Percentiles rank a stretch among this genome's conserved stretches.
phyloP scores from a whole-genome alignment of 2,797 vertebrate species.

The Myotis findleyi region DNA sequence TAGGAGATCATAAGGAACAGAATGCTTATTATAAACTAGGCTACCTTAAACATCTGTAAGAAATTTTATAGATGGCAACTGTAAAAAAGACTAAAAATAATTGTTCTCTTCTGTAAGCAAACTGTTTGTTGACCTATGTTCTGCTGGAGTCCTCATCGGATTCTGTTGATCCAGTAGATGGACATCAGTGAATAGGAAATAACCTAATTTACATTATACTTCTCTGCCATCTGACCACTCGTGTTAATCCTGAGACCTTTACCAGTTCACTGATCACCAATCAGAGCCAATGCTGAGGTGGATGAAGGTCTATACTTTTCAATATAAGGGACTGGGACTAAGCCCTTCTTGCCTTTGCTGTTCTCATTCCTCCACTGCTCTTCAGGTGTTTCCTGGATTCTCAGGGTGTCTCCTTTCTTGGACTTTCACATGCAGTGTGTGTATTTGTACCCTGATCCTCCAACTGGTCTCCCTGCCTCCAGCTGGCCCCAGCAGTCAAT shows the following conservation, averaged over 20 bases:
- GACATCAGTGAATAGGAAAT: slow-evolving; percentile 95
- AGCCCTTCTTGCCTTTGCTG: slow-evolving; percentile 91
- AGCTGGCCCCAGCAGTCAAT: too few relatives aligned
- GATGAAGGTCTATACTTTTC: slow-evolving; percentile 93
- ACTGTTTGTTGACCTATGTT: slow-evolving; percentile 85
- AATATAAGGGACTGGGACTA: slow-evolving; percentile 95
- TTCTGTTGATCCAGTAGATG: slow-evolving; percentile 91
- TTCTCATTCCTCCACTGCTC: slow-evolving; percentile 97
- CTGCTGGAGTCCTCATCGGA: slow-evolving; percentile 93
- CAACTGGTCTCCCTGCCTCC: background rate
- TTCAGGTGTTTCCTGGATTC: slow-evolving; percentile 94
- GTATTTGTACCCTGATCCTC: background rate
- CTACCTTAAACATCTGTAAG: slow-evolving; percentile 73
- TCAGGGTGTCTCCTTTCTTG: slow-evolving; percentile 92
- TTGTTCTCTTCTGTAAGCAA: slow-evolving; percentile 85
- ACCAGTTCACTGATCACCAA: slow-evolving; percentile 93
- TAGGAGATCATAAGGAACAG: slow-evolving; percentile 80
- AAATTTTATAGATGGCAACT: slow-evolving; percentile 83
- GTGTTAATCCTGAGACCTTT: slow-evolving; percentile 96
- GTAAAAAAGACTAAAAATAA: slow-evolving; percentile 72
- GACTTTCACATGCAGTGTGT: background rate
- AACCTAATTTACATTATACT: slow-evolving; percentile 93
- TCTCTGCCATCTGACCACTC: slow-evolving; percentile 96
- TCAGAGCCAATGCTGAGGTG: slow-evolving; percentile 85
- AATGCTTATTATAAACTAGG: slow-evolving; percentile 79